Percentiles rank a stretch among this genome's conserved stretches.
Conservation (phyloP, 2,797 vertebrate species). For the Sebastes hubbsi region DNA sequence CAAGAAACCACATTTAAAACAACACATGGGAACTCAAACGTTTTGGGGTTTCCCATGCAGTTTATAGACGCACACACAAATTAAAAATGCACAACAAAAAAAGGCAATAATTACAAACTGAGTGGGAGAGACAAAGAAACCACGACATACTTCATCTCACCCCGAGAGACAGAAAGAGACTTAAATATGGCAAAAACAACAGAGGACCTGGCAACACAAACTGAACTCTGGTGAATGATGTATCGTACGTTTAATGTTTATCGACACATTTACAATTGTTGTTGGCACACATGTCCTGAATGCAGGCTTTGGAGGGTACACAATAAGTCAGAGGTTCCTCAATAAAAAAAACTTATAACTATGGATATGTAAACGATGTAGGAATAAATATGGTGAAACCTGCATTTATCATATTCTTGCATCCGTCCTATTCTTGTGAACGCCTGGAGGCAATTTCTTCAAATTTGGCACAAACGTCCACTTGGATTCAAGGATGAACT, state of each 20-base stretch:
- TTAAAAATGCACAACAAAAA: not conserved
- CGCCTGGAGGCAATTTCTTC: not conserved
- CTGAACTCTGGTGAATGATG: not conserved
- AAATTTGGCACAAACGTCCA: too few relatives aligned
- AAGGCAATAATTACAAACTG: not conserved
- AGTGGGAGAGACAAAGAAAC: constrained; percentile 8
- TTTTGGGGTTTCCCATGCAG: not conserved
- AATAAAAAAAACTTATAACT: not conserved
- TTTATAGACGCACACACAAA: not conserved
- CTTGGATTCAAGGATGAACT: not conserved
- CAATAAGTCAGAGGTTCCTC: not conserved
- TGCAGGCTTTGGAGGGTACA: too few relatives aligned
- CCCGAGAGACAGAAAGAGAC: constrained; percentile 4
- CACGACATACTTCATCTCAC: constrained; percentile 12
- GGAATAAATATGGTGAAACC: not conserved
- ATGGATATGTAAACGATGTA: not conserved
- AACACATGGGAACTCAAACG: not conserved
- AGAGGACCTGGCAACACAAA: not conserved
- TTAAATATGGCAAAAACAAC: not conserved
- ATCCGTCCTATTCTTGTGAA: not conserved
- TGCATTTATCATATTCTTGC: not conserved
- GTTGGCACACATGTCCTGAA: not conserved
- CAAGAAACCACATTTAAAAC: not conserved
- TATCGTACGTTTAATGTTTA: not conserved
- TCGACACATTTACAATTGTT: not conserved